These are phyloP conservation scores for Apis florea DNA, from an alignment of 1,140 invertebrate genomes.

Conservation along the genomic window DNA sequence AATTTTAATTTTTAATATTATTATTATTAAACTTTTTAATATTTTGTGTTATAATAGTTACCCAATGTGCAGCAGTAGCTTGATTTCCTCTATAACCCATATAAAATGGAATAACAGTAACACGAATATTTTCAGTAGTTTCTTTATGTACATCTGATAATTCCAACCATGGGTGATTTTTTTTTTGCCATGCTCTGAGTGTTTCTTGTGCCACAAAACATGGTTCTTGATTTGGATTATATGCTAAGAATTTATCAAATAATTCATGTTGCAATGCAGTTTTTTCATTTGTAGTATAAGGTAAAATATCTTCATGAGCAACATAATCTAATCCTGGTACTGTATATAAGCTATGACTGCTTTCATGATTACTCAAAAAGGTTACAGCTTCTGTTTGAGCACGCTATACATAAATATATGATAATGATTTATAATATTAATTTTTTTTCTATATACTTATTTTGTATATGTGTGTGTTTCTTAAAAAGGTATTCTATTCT, in stretches of 20 bases:
- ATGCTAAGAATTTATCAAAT: constrained; percentile 96
- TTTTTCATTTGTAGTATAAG: constrained; percentile 90
- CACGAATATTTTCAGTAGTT: constrained; percentile 96
- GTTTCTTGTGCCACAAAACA: constrained; percentile 94
- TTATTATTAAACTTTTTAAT: no score
- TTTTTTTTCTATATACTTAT: background rate
- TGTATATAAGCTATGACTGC: constrained; percentile 94
- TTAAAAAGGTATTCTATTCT: background rate
- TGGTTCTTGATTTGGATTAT: constrained; percentile 91
- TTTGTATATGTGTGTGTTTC: no score
- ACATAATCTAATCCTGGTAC: constrained; percentile 98
- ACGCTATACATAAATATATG: constrained; percentile 82
- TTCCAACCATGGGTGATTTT: constrained; percentile 98
- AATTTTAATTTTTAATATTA: no score
- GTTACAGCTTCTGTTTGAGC: constrained; percentile 98
- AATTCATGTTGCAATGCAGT: constrained; percentile 95
- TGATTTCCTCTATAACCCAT: constrained; percentile 96
- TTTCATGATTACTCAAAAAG: constrained; percentile 97
- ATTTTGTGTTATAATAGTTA: constrained; percentile 72
- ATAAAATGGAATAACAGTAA: constrained; percentile 99
- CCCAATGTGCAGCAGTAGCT: constrained; percentile 95
- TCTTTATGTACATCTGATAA: constrained; percentile 98
- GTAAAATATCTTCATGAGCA: constrained; percentile 96
- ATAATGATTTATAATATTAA: constrained; percentile 23
- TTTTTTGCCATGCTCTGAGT: constrained; percentile 96